Percentiles rank a stretch among this genome's conserved stretches.
phyloP scores from a whole-genome alignment of 2,113 vertebrate genomes.

The Solea senegalensis region DNA sequence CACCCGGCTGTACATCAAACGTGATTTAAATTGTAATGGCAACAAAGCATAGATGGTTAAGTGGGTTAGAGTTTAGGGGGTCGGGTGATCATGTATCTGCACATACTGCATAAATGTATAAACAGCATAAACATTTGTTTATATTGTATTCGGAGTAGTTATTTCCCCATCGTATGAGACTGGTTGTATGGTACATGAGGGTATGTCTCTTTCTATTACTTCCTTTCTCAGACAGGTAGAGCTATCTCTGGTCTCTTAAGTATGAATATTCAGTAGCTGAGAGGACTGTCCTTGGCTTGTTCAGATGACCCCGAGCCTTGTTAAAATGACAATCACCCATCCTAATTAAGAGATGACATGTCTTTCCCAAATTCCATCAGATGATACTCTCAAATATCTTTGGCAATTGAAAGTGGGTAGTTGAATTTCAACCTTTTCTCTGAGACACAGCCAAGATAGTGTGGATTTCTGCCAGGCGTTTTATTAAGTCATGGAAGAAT shows the following conservation, averaged over 20 bases:
- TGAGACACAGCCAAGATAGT: background rate
- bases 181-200: no score
- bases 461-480: background rate
- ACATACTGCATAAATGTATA: no score
- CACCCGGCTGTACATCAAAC: no score
- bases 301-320: background rate
- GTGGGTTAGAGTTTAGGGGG: no score
- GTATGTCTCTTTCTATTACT: no score
- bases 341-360: conserved; percentile 30
- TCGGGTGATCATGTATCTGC: no score
- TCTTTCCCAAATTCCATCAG: conserved; percentile 4
- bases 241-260: background rate
- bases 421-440: background rate
- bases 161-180: no score
- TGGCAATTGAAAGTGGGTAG: conserved; percentile 21
- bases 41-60: no score
- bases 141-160: no score
- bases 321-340: background rate
- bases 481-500: background rate
- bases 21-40: no score
- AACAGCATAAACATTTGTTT: no score
- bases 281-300: background rate
- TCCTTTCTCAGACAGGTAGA: background rate
- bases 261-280: conserved; percentile 7
- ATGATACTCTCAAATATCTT: conserved; percentile 30